A percentile compares a stretch with the other conserved stretches of the same genome.
phyloP scores from a whole-genome alignment of 2,888 invertebrate species.

The Pseudococcus longispinus region DNA sequence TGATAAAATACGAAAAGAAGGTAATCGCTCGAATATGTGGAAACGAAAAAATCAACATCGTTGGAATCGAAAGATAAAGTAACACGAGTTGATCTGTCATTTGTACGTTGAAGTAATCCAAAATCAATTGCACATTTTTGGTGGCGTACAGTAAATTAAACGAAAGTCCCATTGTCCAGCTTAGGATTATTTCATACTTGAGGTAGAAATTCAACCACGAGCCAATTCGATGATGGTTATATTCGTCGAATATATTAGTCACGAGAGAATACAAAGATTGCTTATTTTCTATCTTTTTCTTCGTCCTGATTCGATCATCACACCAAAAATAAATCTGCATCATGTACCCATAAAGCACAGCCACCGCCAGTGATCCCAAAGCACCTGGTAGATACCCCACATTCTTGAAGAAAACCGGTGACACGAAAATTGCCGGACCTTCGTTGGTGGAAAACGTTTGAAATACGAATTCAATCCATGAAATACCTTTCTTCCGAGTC shows the following conservation, averaged over 20 bases:
- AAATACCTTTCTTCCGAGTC: background rate
- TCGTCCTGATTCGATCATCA: background rate
- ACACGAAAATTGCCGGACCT: conserved; percentile 41
- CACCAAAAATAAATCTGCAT: conserved; percentile 32
- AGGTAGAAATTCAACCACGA: conserved; percentile 18
- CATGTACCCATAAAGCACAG: background rate
- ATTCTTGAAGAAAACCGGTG: conserved; percentile 33
- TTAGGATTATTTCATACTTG: conserved; percentile 47
- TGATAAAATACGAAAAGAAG: background rate
- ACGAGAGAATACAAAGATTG: background rate
- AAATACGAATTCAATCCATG: conserved; percentile 39
- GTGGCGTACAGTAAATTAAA: background rate
- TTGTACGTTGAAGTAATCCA: background rate
- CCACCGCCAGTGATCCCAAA: background rate
- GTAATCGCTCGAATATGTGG: conserved; percentile 30
- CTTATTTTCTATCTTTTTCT: background rate
- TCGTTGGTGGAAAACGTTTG: conserved; percentile 24
- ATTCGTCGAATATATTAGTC: background rate
- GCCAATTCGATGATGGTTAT: background rate
- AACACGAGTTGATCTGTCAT: background rate
- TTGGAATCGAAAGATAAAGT: background rate
- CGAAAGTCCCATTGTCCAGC: conserved; percentile 26
- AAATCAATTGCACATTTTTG: background rate
- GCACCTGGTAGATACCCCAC: conserved; percentile 23
- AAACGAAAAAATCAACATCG: background rate